These are phyloP conservation scores for Garra rufa DNA, from an alignment of 2,113 vertebrate genomes.

Conservation along the genomic window DNA sequence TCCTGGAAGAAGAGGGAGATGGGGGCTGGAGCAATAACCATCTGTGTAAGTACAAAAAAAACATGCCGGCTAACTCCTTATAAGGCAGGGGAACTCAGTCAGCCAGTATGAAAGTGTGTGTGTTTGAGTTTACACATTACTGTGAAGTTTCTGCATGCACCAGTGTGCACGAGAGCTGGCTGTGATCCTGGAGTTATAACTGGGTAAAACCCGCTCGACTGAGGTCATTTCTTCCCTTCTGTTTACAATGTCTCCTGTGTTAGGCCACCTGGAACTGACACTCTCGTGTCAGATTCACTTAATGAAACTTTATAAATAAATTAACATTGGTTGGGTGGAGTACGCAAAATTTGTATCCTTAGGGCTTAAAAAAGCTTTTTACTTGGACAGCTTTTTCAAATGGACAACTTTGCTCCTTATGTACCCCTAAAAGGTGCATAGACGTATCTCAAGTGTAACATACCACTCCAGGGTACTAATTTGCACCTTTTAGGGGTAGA, in stretches of 20 bases:
- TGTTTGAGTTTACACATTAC: slow-evolving; percentile 41
- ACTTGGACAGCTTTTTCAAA: neutral
- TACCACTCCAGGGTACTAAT: neutral
- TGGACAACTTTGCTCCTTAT: neutral
- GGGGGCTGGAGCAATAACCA: slow-evolving; percentile 88
- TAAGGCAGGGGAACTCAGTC: slow-evolving; percentile 4
- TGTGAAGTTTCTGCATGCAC: slow-evolving; percentile 31
- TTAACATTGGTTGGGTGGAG: neutral
- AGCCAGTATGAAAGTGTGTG: slow-evolving; percentile 52
- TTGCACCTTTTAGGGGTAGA: neutral
- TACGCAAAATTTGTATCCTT: neutral
- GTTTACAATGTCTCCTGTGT: slow-evolving; percentile 19
- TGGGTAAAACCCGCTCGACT: neutral
- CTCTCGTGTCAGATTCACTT: neutral
- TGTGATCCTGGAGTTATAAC: slow-evolving; percentile 33
- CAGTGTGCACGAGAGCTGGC: neutral
- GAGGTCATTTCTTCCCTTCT: slow-evolving; percentile 45
- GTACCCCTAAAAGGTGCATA: neutral
- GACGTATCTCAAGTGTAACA: neutral
- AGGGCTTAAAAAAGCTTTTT: neutral
- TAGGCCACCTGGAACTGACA: neutral
- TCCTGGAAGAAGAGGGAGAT: slow-evolving; percentile 73
- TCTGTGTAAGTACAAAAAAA: slow-evolving; percentile 86
- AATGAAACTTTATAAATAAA: neutral
- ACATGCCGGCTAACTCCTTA: slow-evolving; percentile 16